Conservation (phyloP, 2,888 invertebrate species). For the Microplitis manilae region DNA sequence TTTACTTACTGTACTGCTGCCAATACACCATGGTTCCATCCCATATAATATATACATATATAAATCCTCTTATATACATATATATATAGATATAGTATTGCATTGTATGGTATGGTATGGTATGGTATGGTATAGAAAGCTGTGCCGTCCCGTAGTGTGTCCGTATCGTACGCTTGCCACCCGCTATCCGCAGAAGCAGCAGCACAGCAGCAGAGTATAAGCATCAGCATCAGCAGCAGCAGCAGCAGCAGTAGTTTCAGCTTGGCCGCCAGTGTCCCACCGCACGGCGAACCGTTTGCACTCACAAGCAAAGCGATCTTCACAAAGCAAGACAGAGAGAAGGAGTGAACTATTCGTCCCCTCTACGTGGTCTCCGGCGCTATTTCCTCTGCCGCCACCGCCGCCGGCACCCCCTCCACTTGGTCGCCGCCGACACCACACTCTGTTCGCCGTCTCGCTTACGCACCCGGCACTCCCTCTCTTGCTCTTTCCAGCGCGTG, state of each 20-base stretch:
- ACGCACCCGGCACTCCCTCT: constrained; percentile 41
- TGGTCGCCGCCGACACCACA: constrained; percentile 50
- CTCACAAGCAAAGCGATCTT: constrained; percentile 45
- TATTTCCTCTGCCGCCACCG: constrained; percentile 19
- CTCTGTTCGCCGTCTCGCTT: constrained; percentile 53
- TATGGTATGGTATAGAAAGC: not conserved
- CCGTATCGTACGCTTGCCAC: constrained; percentile 44
- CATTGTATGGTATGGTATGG: not conserved
- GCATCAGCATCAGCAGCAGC: not conserved
- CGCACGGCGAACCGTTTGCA: constrained; percentile 71
- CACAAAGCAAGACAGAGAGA: constrained; percentile 24
- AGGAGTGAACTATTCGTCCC: constrained; percentile 40
- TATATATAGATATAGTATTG: not conserved
- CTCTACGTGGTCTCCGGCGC: constrained; percentile 48
- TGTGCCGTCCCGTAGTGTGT: constrained; percentile 43
- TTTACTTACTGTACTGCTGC: constrained; percentile 17
- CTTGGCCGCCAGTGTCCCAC: constrained; percentile 67
- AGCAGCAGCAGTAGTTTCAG: constrained; percentile 50
- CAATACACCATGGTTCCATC: not conserved
- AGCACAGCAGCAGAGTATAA: constrained; percentile 49
- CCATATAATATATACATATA: not conserved
- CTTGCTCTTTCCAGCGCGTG: constrained; percentile 53
- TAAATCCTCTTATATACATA: not conserved
- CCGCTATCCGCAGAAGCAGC: constrained; percentile 55
- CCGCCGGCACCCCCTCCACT: constrained; percentile 23